Conservation (phyloP, 2,113 vertebrate species). For the Grammomys dolichurus region DNA sequence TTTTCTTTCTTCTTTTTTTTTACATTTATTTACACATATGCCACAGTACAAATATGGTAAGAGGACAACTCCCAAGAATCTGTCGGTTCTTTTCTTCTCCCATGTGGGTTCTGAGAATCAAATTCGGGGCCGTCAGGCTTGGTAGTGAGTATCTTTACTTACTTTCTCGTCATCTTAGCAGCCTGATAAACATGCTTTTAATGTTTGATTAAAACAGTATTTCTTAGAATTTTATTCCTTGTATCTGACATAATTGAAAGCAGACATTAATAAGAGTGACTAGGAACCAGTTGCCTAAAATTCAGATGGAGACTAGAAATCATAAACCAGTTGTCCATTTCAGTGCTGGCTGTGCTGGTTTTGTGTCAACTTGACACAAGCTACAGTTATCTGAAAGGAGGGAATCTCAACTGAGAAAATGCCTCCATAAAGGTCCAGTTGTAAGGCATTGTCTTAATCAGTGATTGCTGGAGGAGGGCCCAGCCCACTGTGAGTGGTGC, state of each 20-base stretch:
- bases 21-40: neutral
- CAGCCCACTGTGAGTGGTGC: neutral
- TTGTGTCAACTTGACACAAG: neutral
- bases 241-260: neutral
- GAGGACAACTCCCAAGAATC: neutral
- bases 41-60: neutral
- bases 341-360: neutral
- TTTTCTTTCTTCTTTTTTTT: neutral
- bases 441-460: neutral
- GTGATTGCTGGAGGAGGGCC: no score
- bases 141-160: neutral
- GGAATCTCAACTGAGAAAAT: neutral
- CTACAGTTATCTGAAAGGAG: neutral
- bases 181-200: neutral
- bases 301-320: neutral
- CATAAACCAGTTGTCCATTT: neutral
- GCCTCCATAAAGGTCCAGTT: neutral
- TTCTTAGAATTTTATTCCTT: neutral
- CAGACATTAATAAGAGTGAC: neutral
- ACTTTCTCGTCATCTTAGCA: neutral
- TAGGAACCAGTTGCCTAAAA: neutral
- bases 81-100: neutral
- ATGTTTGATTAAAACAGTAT: neutral
- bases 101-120: neutral
- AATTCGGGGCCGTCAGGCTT: neutral